Conservation (phyloP, 2,113 vertebrate genomes). For the Nibea coibor region DNA sequence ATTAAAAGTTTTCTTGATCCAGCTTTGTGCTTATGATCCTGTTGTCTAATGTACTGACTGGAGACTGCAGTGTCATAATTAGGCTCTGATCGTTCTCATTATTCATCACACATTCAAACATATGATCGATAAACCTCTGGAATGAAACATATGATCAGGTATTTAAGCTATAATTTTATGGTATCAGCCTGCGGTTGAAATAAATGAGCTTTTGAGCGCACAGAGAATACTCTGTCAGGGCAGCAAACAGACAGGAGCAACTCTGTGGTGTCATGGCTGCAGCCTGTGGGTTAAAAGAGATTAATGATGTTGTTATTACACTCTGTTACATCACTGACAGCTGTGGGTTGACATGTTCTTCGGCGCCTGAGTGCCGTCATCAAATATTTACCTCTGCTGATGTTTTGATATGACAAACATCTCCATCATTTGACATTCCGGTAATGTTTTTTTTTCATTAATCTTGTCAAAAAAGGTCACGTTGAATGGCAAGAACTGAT, state of each 20-base stretch:
- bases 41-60: background rate
- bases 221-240: background rate
- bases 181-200: background rate
- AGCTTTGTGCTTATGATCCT: slow-evolving; percentile 14
- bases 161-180: background rate
- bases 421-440: background rate
- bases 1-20: slow-evolving; percentile 34
- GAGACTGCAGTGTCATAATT: background rate
- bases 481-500: background rate
- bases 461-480: background rate
- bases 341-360: slow-evolving; percentile 17
- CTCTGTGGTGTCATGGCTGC: background rate
- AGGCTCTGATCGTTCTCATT: background rate
- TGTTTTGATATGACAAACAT: background rate
- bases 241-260: background rate
- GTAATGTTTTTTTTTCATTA: background rate
- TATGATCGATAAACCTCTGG: background rate
- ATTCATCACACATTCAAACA: background rate
- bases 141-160: background rate
- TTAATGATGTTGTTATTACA: slow-evolving; percentile 33
- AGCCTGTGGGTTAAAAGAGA: slow-evolving; percentile 11
- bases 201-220: background rate
- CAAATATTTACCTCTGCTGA: slow-evolving; percentile 38
- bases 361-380: slow-evolving; percentile 10
- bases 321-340: slow-evolving; percentile 47